Base-by-base conservation (phyloP, 2,113 vertebrate genomes). In the Pongo abelii region DNA sequence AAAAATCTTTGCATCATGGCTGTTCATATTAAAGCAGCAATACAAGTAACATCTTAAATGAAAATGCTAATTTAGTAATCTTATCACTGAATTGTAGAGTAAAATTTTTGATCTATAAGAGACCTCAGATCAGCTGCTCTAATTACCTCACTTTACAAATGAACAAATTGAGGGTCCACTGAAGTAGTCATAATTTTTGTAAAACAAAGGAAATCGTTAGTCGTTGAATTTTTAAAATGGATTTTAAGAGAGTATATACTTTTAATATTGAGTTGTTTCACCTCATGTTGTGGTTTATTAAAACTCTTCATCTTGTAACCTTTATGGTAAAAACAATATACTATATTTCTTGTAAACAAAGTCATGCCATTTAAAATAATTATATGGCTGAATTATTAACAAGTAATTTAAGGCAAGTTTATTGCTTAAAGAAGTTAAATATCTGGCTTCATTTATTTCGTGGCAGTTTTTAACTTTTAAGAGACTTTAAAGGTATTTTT, bases 201-300 rank as follows among this genome's bases (percentile, higher is more conserved):
- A 30, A 57, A 50, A 55, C 52, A 88, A 84, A 89, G 25, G 22
- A 55, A 18, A 10, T 81, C 38, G 16, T 69, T 88, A 70, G n/a
- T 86, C 69, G 20, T 8, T 88, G 50, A 10, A 35, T 80, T 64
- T 88, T 84, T 50, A 35, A 84, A 69, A 40, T 86, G n/a, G 32
- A 83, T 78, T 97, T 97, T 83, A 55, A 59, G n/a, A 93, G 30
- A 8, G 38, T 67, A 57, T 84, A 30, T 67, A 74, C 70, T 94
- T 97, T 74, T n/a, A 32, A 59, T 84, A 64, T 96, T 74, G 90
- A 93, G 27, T 88, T 30, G 48, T 91, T 91, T 93, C 8, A 48
- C 9, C 8, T 67, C 57, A 1, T 77, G 14, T 67, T 91, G 13
- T 40, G 5, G 8, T 48, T 90, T 72, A 70, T 77, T 20, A 32